These are phyloP conservation scores for Gymnorhina tibicen DNA, from an alignment of 2,113 vertebrate species.

Conservation along the genomic window DNA sequence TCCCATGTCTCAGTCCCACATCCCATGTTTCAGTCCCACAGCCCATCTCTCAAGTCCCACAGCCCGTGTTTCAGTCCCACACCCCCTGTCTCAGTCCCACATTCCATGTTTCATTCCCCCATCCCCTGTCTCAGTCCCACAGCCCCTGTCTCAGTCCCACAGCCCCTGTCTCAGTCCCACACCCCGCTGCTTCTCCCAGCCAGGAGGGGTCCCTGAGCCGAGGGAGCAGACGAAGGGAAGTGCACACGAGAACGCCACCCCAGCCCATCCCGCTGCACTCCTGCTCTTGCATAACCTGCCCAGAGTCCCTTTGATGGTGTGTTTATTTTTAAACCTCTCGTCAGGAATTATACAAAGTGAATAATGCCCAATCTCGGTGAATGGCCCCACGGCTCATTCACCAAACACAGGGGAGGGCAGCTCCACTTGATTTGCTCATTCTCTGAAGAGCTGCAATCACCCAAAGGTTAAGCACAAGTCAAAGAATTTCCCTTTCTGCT, in stretches of 20 bases:
- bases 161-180: no score
- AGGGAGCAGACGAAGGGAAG: not conserved
- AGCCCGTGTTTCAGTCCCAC: no score
- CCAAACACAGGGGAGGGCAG: constrained; percentile 32
- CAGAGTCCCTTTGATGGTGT: not conserved
- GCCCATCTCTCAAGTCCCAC: fast-evolving
- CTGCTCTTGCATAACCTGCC: not conserved
- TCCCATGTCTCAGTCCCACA: fast-evolving
- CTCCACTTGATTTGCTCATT: constrained; percentile 55
- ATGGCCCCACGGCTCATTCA: not conserved
- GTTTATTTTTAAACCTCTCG: constrained; percentile 42
- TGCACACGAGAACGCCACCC: not conserved
- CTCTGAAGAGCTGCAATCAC: constrained; percentile 60
- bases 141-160: no score
- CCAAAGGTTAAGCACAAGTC: constrained; percentile 42
- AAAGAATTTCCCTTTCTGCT: constrained; percentile 45
- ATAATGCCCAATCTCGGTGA: not conserved
- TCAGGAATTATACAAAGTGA: constrained; percentile 3
- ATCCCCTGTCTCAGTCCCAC: no score
- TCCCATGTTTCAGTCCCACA: no score
- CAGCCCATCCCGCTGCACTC: not conserved
- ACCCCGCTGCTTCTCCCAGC: fast-evolving
- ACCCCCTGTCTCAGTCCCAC: no score
- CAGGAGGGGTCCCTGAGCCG: not conserved
- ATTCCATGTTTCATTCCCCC: no score